Base-by-base conservation (phyloP, 1,140 invertebrate species). In the Drosophila suzukii region DNA sequence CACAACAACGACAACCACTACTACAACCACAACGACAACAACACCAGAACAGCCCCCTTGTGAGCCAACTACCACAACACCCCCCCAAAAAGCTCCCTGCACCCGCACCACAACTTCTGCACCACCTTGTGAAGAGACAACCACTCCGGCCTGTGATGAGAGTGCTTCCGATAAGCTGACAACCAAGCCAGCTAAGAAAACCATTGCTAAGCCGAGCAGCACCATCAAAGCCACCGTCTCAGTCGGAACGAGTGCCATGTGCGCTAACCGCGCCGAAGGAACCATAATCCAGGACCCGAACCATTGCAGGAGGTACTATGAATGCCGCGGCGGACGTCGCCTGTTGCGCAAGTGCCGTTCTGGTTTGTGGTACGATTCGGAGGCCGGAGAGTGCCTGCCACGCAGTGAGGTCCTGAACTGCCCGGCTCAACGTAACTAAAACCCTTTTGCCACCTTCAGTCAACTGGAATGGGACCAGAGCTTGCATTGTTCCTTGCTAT, bases 291-390 rank as follows among this genome's bases (percentile, higher is more conserved):
- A 20, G 36, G 77, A 85, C 15, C 17, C 73, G 1, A 65, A 43
- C 6, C 81, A 84, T 15, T 84, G 81, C 39, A 62, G 81, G 7
- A 63, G 74, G 10, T 84, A 58, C 51, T 84, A 61, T 41, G 55
- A 68, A n/a, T 84, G 81, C 32, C 55, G 38, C 13, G 41, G 13
- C 5, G 81, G 81, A 8, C 41, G 27, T 1, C 73, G 77, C 6
- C 36, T 60, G 13, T 7, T 54, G 15, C 73, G 59, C 13, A 67
- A 49, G 20, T 84, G 81, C 60, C 55, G 36, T 17, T 6, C 43
- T 20, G 81, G 81, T 41, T 49, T 59, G 32, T 85, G 81, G 73
- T 84, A 77, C 39, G 81, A 84, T 41, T 50, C 75, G 3, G 81
- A 73, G 51, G 47, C 59, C 0, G 73, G 67, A 13, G 46, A 60